Percentiles rank a stretch among this genome's conserved stretches.
phyloP scores from a whole-genome alignment of 2,113 vertebrate species.

The Meleagris gallopavo region DNA sequence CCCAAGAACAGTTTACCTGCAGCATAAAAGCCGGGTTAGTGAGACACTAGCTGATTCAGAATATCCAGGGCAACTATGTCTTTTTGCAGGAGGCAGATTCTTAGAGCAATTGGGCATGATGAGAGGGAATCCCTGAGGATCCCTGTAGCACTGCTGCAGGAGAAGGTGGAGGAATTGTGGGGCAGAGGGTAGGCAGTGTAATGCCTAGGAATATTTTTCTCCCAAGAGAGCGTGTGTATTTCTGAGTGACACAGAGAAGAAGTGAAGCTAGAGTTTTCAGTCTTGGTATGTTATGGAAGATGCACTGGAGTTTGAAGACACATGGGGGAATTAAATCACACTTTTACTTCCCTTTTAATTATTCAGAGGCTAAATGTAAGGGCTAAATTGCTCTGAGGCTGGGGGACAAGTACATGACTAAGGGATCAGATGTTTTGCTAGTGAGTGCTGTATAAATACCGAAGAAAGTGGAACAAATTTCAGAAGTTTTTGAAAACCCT shows the following conservation, averaged over 20 bases:
- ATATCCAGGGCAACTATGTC: accelerated
- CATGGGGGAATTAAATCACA: accelerated
- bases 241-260: background rate
- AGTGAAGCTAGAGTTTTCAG: background rate
- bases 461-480: background rate
- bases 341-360: too few species aligned
- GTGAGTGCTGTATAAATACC: background rate
- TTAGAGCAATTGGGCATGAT: background rate
- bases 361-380: background rate
- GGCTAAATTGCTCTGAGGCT: background rate
- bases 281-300: background rate
- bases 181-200: background rate
- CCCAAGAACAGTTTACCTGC: background rate
- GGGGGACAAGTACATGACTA: background rate
- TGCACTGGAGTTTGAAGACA: background rate
- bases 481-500: background rate
- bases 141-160: background rate
- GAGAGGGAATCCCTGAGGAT: accelerated
- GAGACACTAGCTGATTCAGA: background rate
- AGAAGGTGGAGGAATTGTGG: accelerated
- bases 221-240: background rate
- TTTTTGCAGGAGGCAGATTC: background rate
- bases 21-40: background rate
- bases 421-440: background rate
- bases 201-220: background rate